A percentile compares a stretch with the other conserved stretches of the same genome.
Evolutionary conservation across 2,113 vertebrate species (phyloP).

Genomic region (Charadrius vociferus): DNA sequence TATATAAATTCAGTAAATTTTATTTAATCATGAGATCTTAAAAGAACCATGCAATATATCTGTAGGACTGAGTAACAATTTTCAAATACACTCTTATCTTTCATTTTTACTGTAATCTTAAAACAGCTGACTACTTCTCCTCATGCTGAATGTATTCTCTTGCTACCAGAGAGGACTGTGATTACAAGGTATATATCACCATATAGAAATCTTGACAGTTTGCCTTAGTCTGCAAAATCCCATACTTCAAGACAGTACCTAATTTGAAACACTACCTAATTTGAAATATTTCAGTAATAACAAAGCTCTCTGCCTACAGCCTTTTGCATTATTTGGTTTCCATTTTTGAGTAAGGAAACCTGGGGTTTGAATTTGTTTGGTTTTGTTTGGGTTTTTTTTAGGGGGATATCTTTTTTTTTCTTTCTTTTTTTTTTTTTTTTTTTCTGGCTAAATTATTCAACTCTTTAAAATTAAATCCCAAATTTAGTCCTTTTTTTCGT

Average conservation of each 20-base stretch:
- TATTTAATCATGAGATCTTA: background rate
- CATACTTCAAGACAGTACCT: background rate
- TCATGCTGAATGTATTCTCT: background rate
- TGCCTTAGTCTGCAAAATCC: background rate
- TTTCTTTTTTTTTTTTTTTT: background rate
- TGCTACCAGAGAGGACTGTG: background rate
- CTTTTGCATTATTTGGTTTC: background rate
- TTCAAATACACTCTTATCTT: background rate
- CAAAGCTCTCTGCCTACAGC: background rate
- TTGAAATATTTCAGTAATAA: background rate
- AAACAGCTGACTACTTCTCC: constrained; percentile 9
- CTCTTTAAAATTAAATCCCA: background rate
- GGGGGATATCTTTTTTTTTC: background rate
- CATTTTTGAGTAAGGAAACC: background rate
- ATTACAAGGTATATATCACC: constrained; percentile 1
- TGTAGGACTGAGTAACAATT: background rate
- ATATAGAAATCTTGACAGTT: background rate
- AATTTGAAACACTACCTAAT: background rate
- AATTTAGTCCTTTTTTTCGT: no score
- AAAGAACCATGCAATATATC: background rate
- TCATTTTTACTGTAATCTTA: constrained; percentile 12
- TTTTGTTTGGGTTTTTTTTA: background rate
- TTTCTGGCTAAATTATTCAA: background rate
- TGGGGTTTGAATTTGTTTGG: background rate
- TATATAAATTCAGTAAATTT: background rate